Base-by-base conservation (phyloP, 1,140 invertebrate genomes). In the Rhizoglyphus robini region DNA sequence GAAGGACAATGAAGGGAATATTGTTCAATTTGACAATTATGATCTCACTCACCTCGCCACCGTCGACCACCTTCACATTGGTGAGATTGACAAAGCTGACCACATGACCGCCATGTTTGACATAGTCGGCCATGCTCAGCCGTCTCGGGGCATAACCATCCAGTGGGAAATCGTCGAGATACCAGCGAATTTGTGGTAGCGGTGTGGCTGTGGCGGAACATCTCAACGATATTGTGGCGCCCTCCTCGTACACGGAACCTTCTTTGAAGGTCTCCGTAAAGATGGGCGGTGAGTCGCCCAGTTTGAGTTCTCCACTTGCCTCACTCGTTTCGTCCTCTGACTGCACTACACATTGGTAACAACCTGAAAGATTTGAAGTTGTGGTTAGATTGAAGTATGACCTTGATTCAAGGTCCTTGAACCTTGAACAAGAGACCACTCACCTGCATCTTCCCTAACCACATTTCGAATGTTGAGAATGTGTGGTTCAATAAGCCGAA, bases 81-180 rank as follows among this genome's bases (percentile, higher is more conserved):
- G 72, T 88, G 70, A 96, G 88, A 78, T 96, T 96, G 68, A 96
- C 87, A 79, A 92, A 90, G 71, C 90, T 92, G 74, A 94, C 88
- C 41, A 95, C 88, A 75, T 92, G 88, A 70, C 91, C 90, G 75
- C 91, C 86, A 8, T 88, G 81, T 2, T 88, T 93, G 61, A 91
- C 88, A 76, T 90, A 90, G 76, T 92, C 89, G 20, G 88, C 88
- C 47, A 90, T 87, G 71, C 69, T 60, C 38, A 67, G 68, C 5
- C 71, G 60, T 13, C 58, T 27, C 3, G 63, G 27, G n/a, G 47
- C 47, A 46, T 60, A 60, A 31, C 47, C 63, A 49, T 64, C 46
- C 11, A 64, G 20, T 3, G 27, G 29, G 30, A 62, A 27, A 4
- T 86, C 89, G 76, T 96, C 93, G 8, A 96, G 79, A 76, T 87